Evolutionary conservation across 2,888 invertebrate species (phyloP).

Genomic region (Poecilus cupreus): DNA sequence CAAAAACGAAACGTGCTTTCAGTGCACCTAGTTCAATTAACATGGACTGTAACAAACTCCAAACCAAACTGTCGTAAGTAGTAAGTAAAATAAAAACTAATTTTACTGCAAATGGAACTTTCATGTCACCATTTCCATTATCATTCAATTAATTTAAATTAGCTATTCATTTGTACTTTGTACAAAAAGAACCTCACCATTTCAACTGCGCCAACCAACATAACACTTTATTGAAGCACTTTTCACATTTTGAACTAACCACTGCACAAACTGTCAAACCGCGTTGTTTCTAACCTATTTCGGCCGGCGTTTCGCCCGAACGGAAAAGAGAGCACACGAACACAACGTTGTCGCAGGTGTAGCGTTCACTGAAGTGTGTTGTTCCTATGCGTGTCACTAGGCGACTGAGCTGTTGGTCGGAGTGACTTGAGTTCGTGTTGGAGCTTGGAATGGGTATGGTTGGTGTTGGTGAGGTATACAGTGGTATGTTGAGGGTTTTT

Average conservation of each 20-base stretch:
- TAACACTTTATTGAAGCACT: background rate
- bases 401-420: slow-evolving; percentile 20
- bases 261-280: background rate
- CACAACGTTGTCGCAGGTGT: slow-evolving; percentile 13
- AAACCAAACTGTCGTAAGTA: background rate
- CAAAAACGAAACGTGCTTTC: no score
- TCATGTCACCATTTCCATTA: background rate
- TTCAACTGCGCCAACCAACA: background rate
- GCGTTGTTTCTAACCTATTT: background rate
- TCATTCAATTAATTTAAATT: background rate
- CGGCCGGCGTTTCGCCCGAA: no score
- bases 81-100: background rate
- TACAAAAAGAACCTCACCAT: background rate
- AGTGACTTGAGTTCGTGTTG: background rate
- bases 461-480: background rate
- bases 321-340: background rate
- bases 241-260: background rate
- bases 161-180: background rate
- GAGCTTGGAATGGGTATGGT: background rate
- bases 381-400: slow-evolving; percentile 38
- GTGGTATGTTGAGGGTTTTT: background rate
- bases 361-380: slow-evolving; percentile 4
- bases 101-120: background rate
- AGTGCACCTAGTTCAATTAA: background rate
- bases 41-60: background rate